phyloP scores from a whole-genome alignment of 2,888 invertebrate genomes.

The Eumerus sabulonum region DNA sequence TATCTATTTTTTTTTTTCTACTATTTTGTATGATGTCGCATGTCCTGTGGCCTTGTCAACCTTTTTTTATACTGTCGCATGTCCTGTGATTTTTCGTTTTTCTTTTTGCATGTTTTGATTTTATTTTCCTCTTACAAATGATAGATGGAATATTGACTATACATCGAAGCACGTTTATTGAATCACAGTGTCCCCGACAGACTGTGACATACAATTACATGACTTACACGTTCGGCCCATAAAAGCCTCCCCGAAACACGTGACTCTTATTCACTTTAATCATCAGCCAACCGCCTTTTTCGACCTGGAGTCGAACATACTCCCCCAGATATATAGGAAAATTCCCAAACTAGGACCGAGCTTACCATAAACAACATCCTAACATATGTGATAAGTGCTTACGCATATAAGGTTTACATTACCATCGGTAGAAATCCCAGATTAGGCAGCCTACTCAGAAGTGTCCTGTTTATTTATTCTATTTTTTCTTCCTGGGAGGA shows the following conservation, averaged over 20 bases:
- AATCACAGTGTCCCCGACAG: background rate
- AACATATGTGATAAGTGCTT: conserved; percentile 14
- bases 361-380: conserved; percentile 5
- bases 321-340: background rate
- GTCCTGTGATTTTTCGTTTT: background rate
- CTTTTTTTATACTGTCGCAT: conserved; percentile 20
- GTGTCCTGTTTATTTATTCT: too few species aligned
- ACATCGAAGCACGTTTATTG: background rate
- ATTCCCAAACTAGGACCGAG: background rate
- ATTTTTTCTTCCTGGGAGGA: background rate
- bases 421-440: background rate
- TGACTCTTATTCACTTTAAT: background rate
- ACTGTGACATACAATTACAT: background rate
- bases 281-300: too few species aligned
- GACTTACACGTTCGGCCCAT: background rate
- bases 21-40: conserved; percentile 3
- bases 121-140: too few species aligned
- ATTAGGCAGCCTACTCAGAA: too few species aligned
- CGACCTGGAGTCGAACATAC: too few species aligned
- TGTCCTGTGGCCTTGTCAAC: conserved; percentile 29
- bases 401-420: conserved; percentile 4
- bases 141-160: too few species aligned
- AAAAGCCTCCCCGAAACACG: background rate
- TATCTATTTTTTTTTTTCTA: conserved; percentile 39
- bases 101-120: conserved; percentile 3